Evolutionary conservation across 2,888 invertebrate species (phyloP).

Genomic region (Automeris io): DNA sequence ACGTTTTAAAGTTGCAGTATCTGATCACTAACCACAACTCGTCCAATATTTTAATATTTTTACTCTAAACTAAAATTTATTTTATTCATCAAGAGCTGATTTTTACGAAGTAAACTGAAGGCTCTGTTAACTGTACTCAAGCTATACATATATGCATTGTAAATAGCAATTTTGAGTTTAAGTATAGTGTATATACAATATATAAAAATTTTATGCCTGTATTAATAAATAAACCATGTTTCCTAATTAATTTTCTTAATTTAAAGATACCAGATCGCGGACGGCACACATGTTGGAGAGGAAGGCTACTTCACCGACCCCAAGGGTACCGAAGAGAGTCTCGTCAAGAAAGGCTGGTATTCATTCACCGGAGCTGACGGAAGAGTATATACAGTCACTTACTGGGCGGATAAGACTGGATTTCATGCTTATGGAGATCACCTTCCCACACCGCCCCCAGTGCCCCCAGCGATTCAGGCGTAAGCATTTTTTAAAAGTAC

Average conservation of each 20-base stretch:
- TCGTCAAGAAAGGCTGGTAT: conserved; percentile 71
- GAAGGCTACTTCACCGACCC: conserved; percentile 58
- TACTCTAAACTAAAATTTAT: too few species aligned
- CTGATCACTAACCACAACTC: too few species aligned
- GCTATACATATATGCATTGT: too few species aligned
- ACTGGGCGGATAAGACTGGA: conserved; percentile 66
- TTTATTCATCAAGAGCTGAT: too few species aligned
- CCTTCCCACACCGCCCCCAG: conserved; percentile 58
- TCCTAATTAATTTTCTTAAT: background rate
- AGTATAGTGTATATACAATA: background rate
- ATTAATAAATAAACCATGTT: too few species aligned
- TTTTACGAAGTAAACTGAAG: too few species aligned
- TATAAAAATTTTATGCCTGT: background rate
- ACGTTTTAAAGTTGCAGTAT: too few species aligned
- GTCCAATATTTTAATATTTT: too few species aligned
- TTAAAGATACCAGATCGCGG: conserved; percentile 56
- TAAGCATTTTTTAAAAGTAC: conserved; percentile 35
- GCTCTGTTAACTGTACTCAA: too few species aligned
- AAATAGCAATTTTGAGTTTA: too few species aligned
- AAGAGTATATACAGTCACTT: conserved; percentile 60
- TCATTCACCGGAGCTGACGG: conserved; percentile 58
- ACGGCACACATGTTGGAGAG: conserved; percentile 65
- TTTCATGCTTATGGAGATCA: conserved; percentile 67
- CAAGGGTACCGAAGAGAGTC: conserved; percentile 47
- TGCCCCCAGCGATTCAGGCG: conserved; percentile 57